phyloP scores from a whole-genome alignment of 2,113 vertebrate species.

The Vicugna pacos region DNA sequence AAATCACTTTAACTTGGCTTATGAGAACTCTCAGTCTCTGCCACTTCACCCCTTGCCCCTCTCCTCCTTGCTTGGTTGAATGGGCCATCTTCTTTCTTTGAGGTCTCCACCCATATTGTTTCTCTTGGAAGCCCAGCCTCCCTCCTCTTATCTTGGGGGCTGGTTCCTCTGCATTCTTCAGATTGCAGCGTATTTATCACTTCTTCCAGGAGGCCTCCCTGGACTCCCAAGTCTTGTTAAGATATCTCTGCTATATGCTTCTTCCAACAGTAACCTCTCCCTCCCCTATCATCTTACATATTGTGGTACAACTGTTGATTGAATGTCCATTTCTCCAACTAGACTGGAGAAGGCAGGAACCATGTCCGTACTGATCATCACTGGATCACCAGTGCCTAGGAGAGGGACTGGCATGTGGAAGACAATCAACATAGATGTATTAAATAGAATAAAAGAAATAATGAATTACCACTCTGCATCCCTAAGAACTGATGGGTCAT shows the following conservation, averaged over 20 bases:
- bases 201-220: not conserved
- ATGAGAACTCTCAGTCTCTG: not conserved
- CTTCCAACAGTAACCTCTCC: not conserved
- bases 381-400: not conserved
- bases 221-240: not conserved
- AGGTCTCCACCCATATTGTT: not conserved
- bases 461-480: not conserved
- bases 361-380: not conserved
- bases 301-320: not conserved
- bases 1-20: not conserved
- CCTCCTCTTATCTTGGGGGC: not conserved
- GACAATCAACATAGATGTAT: not conserved
- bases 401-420: not conserved
- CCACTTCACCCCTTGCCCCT: not conserved
- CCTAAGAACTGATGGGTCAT: not conserved
- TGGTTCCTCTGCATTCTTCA: not conserved
- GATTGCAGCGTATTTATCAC: not conserved
- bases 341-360: not conserved
- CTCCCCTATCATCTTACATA: not conserved
- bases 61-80: not conserved
- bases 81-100: not conserved
- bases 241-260: not conserved
- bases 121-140: not conserved
- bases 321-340: conserved; percentile 29
- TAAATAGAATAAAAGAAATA: not conserved